Base-by-base conservation (phyloP, 2,797 vertebrate genomes). In the Leuciscus waleckii region DNA sequence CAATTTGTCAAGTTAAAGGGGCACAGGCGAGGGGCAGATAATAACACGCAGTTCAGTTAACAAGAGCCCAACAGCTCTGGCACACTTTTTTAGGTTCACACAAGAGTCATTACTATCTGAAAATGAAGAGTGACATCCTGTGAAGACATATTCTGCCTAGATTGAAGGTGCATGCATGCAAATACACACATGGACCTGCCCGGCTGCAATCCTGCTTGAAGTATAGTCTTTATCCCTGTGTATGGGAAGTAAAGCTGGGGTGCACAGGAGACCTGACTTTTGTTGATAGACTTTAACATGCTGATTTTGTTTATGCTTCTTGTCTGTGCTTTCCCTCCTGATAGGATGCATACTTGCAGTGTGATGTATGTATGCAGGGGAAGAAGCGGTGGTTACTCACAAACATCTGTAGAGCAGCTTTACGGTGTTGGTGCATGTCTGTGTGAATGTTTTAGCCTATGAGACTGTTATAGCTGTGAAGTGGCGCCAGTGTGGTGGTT, bases 331-430 rank as follows among this genome's bases (percentile, higher is more conserved):
- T 49, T 70, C 39, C 56, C 54, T 61, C 37, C 75, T 37, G 39
- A 78, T 46, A 49, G 37, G 17, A 71, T 37, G 39, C 83, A 84
- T 84, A 37, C 65, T 61, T 71, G 43, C 35, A 16, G 3, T 61
- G n/a, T 67, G 68, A 79, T 83, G 69, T 67, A 43, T 87, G 70
- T 61, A 69, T 83, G 17, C 16, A 41, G 6, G 46, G 37, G 11
- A 58, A 58, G 74, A 68, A 37, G 13, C 37, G 46, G 69, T 26
- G 70, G 29, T 77, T 82, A 68, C 56, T 70, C 51, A 39, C 13
- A 71, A 9, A 65, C 49, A 74, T 70, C 67, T 76, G 82, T 41
- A 75, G 14, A 67, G 54, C 86, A 84, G 82, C 63, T 84, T 75
- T 23, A 26, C 5, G 23, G 81, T 73, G 37, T 5, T 68, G 23